These are phyloP conservation scores for Huso huso DNA, from an alignment of 2,797 vertebrate species.

Conservation along the genomic window DNA sequence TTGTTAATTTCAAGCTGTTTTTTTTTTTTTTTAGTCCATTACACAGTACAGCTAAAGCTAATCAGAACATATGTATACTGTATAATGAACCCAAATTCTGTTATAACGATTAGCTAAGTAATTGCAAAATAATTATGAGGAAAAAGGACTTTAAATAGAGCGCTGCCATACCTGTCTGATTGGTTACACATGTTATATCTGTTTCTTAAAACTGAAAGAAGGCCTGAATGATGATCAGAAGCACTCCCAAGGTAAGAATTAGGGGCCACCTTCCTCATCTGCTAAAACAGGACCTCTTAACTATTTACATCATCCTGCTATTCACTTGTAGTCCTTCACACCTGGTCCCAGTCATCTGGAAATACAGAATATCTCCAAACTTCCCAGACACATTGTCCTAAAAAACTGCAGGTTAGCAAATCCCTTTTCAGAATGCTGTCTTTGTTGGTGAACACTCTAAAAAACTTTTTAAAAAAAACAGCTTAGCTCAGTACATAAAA, in stretches of 20 bases:
- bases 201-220: no score
- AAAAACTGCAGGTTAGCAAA: background rate
- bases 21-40: no score
- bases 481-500: background rate
- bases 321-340: background rate
- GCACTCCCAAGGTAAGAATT: no score
- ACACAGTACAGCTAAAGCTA: constrained; percentile 12
- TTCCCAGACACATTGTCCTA: background rate
- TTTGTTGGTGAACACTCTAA: background rate
- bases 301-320: no score
- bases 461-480: background rate
- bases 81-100: no score
- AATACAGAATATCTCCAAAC: background rate
- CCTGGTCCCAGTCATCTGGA: background rate
- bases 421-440: background rate
- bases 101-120: background rate
- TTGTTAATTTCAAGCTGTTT: no score
- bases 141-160: background rate
- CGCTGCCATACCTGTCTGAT: background rate
- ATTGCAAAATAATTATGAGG: constrained; percentile 34
- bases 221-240: no score
- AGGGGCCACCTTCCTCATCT: no score
- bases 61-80: constrained; percentile 18
- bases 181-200: no score
- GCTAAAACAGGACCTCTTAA: no score